Base-by-base conservation (phyloP, 2,113 vertebrate species). In the Aptenodytes forsteri region DNA sequence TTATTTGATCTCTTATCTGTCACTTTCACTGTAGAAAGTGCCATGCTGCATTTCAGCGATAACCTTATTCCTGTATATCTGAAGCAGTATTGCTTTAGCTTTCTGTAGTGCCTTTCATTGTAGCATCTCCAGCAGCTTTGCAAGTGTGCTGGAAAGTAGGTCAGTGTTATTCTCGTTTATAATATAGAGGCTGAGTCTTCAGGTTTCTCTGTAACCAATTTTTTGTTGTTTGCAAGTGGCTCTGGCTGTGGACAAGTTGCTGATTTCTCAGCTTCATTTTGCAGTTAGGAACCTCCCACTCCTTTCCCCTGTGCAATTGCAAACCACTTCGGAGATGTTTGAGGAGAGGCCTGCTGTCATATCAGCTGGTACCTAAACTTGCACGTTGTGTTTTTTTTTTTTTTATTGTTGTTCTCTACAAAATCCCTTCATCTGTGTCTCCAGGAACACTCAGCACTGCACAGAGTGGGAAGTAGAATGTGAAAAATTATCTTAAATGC, bases 41-140 rank as follows among this genome's bases (percentile, higher is more conserved):
- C 69, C 42, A 71, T n/a, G 72, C 95, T 97, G 92, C 93, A 72
- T 79, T 95, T 84, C 73, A 56, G 73, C 0, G 81, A 91, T 93
- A 96, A 96, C 83, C 80, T 96, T 94, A 42, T 84, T 92, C 77
- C 70, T 44, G 59, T 44, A 1, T 67, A 23, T 55, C 88, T 87
- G 44, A 56, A 75, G 59, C 69, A 30, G 20, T n/a, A 56, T 42
- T 78, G 32, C 87, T 89, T 95, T 81, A 54, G 65, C 86, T 92
- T 91, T 85, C 89, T 75, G 25, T 54, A 58, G 71, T 77, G 66
- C 76, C 73, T 93, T 89, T 96, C 80, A 47, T 76, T 30, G 36
- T 56, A 85, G 91, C 86, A 72, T 92, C 91, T 96, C 86, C 77
- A 91, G 69, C 80, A 94, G 83, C 86, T 95, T 94, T 82, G 73